phyloP scores from a whole-genome alignment of 2,113 vertebrate species.

The Antennarius striatus region DNA sequence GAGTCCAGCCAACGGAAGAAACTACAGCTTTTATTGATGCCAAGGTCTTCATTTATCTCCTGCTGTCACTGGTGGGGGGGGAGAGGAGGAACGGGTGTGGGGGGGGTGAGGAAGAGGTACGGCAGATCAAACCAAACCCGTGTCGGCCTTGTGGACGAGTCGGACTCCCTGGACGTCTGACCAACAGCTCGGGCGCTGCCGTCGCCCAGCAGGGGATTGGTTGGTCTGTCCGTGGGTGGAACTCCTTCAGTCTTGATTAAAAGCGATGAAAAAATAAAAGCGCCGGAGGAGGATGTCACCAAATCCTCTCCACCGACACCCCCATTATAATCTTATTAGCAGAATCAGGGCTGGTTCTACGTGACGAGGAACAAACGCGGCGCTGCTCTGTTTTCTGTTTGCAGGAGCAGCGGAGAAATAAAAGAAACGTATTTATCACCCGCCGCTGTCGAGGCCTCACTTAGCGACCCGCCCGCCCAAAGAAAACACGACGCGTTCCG shows the following conservation, averaged over 20 bases:
- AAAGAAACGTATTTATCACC: slow-evolving; percentile 18
- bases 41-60: slow-evolving; percentile 26
- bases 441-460: not conserved
- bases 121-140: not conserved
- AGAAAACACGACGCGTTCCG: slow-evolving; percentile 1
- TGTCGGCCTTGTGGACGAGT: no score
- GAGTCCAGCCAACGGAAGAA: not conserved
- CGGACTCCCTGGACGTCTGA: no score
- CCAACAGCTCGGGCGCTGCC: no score
- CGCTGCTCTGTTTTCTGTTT: not conserved
- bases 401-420: not conserved
- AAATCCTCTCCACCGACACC: no score
- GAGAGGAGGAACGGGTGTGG: not conserved
- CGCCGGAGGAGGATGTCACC: no score
- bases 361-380: no score
- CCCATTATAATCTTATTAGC: not conserved
- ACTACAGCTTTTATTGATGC: slow-evolving; percentile 11
- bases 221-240: no score
- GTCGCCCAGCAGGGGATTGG: no score
- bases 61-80: slow-evolving; percentile 4
- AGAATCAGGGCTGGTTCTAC: not conserved
- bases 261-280: no score
- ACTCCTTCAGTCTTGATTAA: not conserved
- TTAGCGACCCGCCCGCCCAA: not conserved
- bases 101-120: not conserved